Evolutionary conservation across 2,797 vertebrate genomes (phyloP).

Genomic region (Poeciliopsis gracilis): DNA sequence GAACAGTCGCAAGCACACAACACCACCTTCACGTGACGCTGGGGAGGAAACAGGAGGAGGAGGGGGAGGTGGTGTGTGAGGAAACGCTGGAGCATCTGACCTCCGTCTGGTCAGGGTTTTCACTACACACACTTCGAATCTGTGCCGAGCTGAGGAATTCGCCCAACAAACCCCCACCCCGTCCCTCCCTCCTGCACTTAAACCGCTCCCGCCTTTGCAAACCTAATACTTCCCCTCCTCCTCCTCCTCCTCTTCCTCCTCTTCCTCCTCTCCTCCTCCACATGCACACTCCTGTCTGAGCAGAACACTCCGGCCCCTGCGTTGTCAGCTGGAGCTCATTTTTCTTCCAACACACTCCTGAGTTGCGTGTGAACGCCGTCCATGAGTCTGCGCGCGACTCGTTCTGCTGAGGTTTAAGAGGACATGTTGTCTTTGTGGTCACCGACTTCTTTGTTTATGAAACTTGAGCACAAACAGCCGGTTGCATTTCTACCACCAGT

Average conservation of each 20-base stretch:
- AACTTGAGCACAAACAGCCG: constrained; percentile 57
- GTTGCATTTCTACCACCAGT: constrained; percentile 27
- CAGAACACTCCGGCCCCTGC: constrained; percentile 64
- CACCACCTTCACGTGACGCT: constrained; percentile 42
- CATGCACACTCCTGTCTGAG: constrained; percentile 66
- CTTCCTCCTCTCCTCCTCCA: constrained; percentile 24
- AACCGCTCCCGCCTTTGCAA: constrained; percentile 56
- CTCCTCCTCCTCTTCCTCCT: constrained; percentile 21
- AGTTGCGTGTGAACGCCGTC: constrained; percentile 20
- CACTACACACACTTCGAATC: constrained; percentile 55
- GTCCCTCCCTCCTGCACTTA: constrained; percentile 54
- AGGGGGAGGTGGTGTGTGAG: constrained; percentile 32
- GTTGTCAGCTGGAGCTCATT: constrained; percentile 75
- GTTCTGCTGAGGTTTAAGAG: constrained; percentile 53
- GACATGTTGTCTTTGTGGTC: constrained; percentile 64
- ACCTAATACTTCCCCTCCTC: constrained; percentile 52
- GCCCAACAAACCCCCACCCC: constrained; percentile 37
- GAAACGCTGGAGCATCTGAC: constrained; percentile 31
- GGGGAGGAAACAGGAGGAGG: constrained; percentile 49
- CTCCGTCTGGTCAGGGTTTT: constrained; percentile 63
- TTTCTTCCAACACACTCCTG: constrained; percentile 61
- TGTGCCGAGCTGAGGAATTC: constrained; percentile 70
- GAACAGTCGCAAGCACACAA: constrained; percentile 64
- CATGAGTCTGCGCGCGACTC: constrained; percentile 6
- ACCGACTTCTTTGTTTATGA: constrained; percentile 58